Evolutionary conservation across 53 echinoderm and acorn worm genomes (phyloP).

Genomic region (Echinometra lucunter): DNA sequence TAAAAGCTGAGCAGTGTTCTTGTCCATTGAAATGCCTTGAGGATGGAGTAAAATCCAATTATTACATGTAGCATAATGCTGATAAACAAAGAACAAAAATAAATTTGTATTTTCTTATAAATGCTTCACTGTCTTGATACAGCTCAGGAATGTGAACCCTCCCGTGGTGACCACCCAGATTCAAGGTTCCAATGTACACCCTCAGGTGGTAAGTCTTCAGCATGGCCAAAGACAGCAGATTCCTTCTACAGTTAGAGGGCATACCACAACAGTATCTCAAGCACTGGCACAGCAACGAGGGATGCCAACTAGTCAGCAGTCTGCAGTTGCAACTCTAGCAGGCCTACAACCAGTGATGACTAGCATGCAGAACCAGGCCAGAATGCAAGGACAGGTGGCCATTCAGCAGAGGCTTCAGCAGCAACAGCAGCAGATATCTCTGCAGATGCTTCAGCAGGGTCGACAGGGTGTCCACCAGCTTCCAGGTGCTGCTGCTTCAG

Average conservation of each 20-base stretch:
- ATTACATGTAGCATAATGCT: too few species aligned
- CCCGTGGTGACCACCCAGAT: conserved; percentile 19
- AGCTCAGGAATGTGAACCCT: conserved; percentile 60
- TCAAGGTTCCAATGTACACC: conserved; percentile 8
- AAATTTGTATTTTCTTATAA: background rate
- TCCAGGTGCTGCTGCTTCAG: conserved; percentile 63
- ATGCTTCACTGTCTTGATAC: background rate
- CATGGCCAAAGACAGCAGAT: conserved; percentile 35
- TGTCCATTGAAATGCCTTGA: too few species aligned
- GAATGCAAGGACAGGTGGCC: conserved; percentile 19
- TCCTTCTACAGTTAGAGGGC: background rate
- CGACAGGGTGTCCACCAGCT: conserved; percentile 67
- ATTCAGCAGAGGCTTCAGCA: conserved; percentile 51
- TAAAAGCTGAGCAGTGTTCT: too few species aligned
- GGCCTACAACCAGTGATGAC: background rate
- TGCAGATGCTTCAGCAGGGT: conserved; percentile 56
- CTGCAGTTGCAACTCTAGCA: background rate
- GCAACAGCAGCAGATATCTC: conserved; percentile 56
- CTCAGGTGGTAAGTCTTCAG: conserved; percentile 62
- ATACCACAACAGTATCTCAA: background rate
- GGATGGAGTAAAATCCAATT: too few species aligned
- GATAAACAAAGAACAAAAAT: too few species aligned
- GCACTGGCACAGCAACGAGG: background rate
- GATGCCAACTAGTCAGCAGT: background rate
- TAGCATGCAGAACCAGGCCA: background rate